phyloP scores from a whole-genome alignment of 2,797 vertebrate species.

The Megaceryle alcyon region DNA sequence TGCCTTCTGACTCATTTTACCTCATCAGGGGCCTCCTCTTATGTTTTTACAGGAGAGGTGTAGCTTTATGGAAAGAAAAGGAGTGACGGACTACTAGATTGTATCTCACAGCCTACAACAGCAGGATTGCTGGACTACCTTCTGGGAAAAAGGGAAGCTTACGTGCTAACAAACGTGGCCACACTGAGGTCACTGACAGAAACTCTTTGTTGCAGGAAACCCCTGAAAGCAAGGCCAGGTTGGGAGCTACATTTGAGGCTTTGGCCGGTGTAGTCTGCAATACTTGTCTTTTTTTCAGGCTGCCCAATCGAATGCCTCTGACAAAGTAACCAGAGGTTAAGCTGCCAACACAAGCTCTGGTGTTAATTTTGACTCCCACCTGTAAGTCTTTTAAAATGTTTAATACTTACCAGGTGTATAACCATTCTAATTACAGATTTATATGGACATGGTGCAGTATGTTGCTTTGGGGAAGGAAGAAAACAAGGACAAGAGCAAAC shows the following conservation, averaged over 20 bases:
- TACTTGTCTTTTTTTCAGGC: neutral
- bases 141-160: neutral
- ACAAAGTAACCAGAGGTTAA: neutral
- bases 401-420: neutral
- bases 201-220: neutral
- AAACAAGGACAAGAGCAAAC: neutral
- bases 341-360: neutral
- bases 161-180: accelerated
- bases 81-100: neutral
- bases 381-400: neutral
- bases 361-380: neutral
- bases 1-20: neutral
- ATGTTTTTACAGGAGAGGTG: neutral
- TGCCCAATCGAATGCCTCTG: neutral
- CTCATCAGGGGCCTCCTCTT: neutral
- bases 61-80: conserved; percentile 17
- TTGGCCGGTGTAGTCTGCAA: neutral
- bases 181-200: neutral
- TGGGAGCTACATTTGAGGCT: neutral
- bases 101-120: neutral
- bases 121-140: neutral
- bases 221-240: neutral
- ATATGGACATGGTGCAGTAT: neutral
- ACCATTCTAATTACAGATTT: neutral
- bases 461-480: neutral